Base-by-base conservation (phyloP, 2,888 invertebrate species). In the Frankliniella intonsa region DNA sequence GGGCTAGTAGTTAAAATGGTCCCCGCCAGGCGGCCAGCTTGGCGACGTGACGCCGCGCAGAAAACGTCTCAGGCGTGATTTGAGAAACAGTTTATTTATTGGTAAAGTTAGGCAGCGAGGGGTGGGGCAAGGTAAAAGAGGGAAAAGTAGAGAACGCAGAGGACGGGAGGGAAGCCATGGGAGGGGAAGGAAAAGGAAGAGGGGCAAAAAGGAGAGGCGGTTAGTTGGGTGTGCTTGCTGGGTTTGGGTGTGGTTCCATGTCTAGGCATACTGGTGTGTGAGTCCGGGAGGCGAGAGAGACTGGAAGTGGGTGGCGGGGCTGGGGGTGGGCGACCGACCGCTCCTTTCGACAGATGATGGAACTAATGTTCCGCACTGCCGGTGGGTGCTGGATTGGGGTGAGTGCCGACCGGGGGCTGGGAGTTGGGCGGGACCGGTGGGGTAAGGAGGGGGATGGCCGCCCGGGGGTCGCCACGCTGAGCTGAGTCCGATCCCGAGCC, bases 51-150 rank as follows among this genome's bases (percentile, higher is more conserved):
- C 38, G 69, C 11, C 22, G 69, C 69, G 69, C 69, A 25, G 25
- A 25, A 25, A 69, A 76, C 69, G 22, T 76, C 69, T 76, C 69
- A 38, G 69, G 25, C 69, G 22, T 25, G 69, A 76, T 76, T 76
- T 76, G 69, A 76, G 69, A 76, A 76, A 76, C 69, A 76, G 69
- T 76, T 76, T 76, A 76, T 76, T 76, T 76, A 76, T 76, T 76
- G 69, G 69, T 12, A 76, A 76, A 76, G 69, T 76, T 76, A 25
- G 69, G 69, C 9, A 22, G 69, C 22, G 69, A 25, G 25, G 69
- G 69, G n/a, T 8, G 69, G 9, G 55, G 55, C 55, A 55, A 55
- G 55, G 55, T 55, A 19, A 12, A 19, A 19, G 55, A 19, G 55
- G 14, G 55, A 38, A 38, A 38, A 38, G 55, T 55, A 14, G 55